Evolutionary conservation across 2,113 vertebrate genomes (phyloP), one percentile per base, ranked within the genome.

Genomic region (Albula glossodonta): DNA sequence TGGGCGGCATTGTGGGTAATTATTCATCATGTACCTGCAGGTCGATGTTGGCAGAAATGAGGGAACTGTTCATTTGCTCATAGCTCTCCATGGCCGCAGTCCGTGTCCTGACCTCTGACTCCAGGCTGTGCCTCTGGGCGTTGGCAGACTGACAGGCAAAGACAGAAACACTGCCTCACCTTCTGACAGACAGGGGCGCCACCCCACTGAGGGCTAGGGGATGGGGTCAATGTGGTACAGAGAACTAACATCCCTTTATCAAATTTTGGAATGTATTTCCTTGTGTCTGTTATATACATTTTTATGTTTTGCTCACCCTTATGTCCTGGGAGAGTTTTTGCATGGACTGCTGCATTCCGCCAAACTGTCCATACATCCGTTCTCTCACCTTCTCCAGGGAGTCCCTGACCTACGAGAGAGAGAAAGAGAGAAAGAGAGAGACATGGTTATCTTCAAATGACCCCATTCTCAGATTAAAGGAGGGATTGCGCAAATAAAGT

Each of bases 341-440:
- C 89, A 99, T 96, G 89, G 97, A 98, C 91, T 97, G 96, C 91
- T 97, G 97, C 97, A 99, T 98, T 87, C 97, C 97, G 84, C 97
- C 97, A 50, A 98, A 98, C 94, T 99, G 97, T 8, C 98, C 97
- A 1, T 97, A 98, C 97, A 99, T 98, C 89, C 96, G 93, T 93
- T 96, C 97, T 89, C 98, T 96, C 78, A 99, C 97, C 94, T 98
- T 97, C 94, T 99, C 98, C 93, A 99, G 91, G n/a, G 98, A 99
- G 90, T 97, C 96, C 91, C 98, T 97, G 87, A 99, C 98, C 98
- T 99, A 91, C 53, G 85, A 60, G 41, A 15, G 5, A 81, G 70
- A 87, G 78, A 88, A 51, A 87, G 78, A 63, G 79, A 85, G 19
- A 88, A 22, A 66, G 15, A 49, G 57, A 63, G 60, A 25, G 85